Evolutionary conservation across 1,140 invertebrate species (phyloP).

Genomic region (Physella acuta): DNA sequence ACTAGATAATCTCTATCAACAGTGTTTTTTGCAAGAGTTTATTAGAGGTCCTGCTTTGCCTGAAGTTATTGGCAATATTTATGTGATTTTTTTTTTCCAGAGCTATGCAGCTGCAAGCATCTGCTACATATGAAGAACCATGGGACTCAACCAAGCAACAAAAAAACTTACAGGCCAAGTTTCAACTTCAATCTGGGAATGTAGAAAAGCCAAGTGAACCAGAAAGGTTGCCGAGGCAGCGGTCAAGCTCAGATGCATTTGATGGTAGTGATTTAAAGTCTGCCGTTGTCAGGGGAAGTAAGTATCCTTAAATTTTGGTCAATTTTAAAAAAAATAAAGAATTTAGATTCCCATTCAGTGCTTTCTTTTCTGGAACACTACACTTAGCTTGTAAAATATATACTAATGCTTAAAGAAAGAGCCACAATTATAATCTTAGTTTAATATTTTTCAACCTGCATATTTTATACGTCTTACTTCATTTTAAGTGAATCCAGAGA

Average conservation of each 20-base stretch:
- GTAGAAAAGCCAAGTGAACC: neutral
- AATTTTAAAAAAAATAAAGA: conserved; percentile 13
- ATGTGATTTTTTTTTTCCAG: too few species aligned
- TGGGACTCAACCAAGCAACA: conserved; percentile 20
- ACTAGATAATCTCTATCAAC: too few species aligned
- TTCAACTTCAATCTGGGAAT: neutral
- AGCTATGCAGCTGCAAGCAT: conserved; percentile 16
- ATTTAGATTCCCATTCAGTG: neutral
- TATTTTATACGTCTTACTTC: too few species aligned
- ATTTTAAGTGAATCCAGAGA: too few species aligned
- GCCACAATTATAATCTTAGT: too few species aligned
- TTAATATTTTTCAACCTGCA: too few species aligned
- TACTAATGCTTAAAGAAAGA: too few species aligned
- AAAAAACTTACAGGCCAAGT: conserved; percentile 8
- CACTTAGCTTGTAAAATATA: too few species aligned
- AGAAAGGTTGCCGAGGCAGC: neutral
- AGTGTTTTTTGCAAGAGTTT: too few species aligned
- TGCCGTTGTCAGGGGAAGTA: conserved; percentile 11
- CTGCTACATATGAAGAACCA: conserved; percentile 22
- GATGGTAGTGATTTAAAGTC: neutral
- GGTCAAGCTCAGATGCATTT: conserved; percentile 1
- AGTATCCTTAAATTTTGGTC: neutral
- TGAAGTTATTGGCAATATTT: too few species aligned
- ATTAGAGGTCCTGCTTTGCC: too few species aligned
- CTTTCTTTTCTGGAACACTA: too few species aligned